A percentile compares a stretch with the other conserved stretches of the same genome.
phyloP scores from a whole-genome alignment of 2,888 invertebrate species.

The Odiellus spinosus region DNA sequence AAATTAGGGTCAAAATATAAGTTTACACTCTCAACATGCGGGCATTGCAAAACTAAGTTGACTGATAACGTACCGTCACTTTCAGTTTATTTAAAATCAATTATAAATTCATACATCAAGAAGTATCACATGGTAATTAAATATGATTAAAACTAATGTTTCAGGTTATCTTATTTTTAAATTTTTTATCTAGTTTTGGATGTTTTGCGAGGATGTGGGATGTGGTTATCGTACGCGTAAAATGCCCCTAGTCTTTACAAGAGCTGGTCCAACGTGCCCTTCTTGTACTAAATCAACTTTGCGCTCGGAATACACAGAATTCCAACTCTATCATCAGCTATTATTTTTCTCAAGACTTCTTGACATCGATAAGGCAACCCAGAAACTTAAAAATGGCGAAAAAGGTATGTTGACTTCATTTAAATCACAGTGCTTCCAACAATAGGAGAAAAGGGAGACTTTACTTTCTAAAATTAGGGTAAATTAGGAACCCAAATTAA shows the following conservation, averaged over 20 bases:
- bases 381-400: no score
- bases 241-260: conserved; percentile 40
- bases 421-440: no score
- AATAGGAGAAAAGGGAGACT: no score
- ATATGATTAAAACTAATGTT: no score
- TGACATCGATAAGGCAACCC: no score
- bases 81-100: conserved; percentile 57
- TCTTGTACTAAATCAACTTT: conserved; percentile 58
- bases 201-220: conserved; percentile 77
- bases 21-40: conserved; percentile 45
- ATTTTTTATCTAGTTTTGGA: conserved; percentile 39
- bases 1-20: conserved; percentile 15
- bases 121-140: conserved; percentile 50
- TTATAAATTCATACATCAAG: conserved; percentile 47
- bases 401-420: no score
- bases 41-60: conserved; percentile 52
- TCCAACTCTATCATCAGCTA: no score
- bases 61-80: conserved; percentile 44
- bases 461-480: no score
- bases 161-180: neutral
- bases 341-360: no score
- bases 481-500: no score
- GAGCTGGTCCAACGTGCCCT: conserved; percentile 52
- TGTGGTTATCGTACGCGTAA: conserved; percentile 54
- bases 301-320: conserved; percentile 37